phyloP scores from a whole-genome alignment of 92 coral and sea anemone genomes.

The Epizoanthus fatuus region DNA sequence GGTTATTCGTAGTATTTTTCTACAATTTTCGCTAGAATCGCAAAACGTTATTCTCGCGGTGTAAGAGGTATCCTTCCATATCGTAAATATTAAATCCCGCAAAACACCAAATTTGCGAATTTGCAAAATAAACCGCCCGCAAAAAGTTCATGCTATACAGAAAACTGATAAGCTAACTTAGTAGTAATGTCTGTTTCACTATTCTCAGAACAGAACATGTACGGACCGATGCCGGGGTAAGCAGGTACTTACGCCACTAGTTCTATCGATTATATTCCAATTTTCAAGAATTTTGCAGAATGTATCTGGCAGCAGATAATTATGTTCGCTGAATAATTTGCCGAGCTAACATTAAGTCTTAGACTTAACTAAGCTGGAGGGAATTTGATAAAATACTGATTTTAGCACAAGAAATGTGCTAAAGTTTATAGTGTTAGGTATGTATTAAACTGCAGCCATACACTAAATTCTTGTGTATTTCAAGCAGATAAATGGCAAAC shows the following conservation, averaged over 20 bases:
- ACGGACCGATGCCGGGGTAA: neutral
- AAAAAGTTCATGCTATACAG: neutral
- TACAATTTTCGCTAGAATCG: too few species aligned
- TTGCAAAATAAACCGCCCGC: neutral
- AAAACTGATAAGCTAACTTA: neutral
- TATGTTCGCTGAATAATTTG: neutral
- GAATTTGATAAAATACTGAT: too few species aligned
- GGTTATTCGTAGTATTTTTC: too few species aligned
- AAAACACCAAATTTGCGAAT: too few species aligned
- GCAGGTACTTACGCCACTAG: neutral
- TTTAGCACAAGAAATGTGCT: too few species aligned
- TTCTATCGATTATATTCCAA: constrained; percentile 3
- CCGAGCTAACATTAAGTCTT: neutral
- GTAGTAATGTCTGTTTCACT: constrained; percentile 15
- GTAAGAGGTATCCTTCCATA: too few species aligned
- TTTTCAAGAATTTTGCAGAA: neutral
- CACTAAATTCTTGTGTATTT: too few species aligned
- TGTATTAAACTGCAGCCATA: too few species aligned
- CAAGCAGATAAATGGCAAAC: too few species aligned
- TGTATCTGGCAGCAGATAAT: constrained; percentile 6
- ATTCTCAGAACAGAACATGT: constrained; percentile 1
- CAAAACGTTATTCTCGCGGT: too few species aligned
- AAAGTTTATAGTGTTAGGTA: too few species aligned
- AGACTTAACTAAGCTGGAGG: neutral
- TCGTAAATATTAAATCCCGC: too few species aligned